A percentile compares a stretch with the other conserved stretches of the same genome.
These are phyloP conservation scores for Apodemia zela DNA, from an alignment of 2,888 invertebrate genomes.

Conservation along the genomic window DNA sequence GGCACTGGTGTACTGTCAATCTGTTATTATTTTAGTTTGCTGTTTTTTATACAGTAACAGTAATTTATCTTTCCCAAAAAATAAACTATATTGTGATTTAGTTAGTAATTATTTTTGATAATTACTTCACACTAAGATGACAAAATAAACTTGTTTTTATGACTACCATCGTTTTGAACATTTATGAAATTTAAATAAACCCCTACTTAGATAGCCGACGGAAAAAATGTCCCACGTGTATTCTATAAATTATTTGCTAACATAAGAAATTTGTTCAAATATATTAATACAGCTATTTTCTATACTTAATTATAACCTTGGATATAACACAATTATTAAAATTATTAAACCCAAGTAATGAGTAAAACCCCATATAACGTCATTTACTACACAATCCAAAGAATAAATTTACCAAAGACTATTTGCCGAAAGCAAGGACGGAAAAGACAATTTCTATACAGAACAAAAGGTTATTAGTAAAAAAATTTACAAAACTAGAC, in stretches of 20 bases:
- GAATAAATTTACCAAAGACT: not conserved
- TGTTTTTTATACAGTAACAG: too few relatives aligned
- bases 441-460: not conserved
- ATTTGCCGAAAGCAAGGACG: conserved; percentile 2
- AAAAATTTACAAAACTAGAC: not conserved
- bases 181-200: not conserved
- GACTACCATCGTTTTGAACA: not conserved
- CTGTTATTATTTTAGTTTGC: not conserved
- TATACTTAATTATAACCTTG: conserved; percentile 11
- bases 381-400: not conserved
- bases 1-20: not conserved
- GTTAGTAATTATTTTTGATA: too few relatives aligned
- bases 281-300: conserved; percentile 1
- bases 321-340: conserved; percentile 3
- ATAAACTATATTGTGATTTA: too few relatives aligned
- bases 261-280: conserved; percentile 1
- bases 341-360: not conserved
- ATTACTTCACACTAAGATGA: not conserved
- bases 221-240: not conserved
- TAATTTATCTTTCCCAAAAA: not conserved
- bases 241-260: not conserved
- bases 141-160: not conserved
- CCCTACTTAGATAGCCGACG: not conserved
- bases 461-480: not conserved
- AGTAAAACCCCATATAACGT: not conserved